A percentile compares a stretch with the other conserved stretches of the same genome.
Conservation (phyloP, 2,113 vertebrate genomes). For the Poecile atricapillus region DNA sequence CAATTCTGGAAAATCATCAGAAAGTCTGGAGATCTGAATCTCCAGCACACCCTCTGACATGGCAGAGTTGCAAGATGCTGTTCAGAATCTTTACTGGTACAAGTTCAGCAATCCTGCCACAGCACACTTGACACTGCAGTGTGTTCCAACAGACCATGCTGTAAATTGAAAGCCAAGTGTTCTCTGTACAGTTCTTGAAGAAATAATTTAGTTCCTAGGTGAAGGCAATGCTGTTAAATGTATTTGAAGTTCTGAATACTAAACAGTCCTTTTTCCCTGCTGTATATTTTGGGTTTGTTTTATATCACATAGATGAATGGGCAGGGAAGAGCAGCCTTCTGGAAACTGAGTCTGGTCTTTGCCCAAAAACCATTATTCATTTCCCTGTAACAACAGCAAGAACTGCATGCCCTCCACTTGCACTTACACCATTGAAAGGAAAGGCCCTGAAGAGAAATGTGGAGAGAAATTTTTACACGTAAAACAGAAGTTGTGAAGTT, state of each 20-base stretch:
- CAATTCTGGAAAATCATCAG: neutral
- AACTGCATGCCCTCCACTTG: neutral
- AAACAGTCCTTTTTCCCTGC: neutral
- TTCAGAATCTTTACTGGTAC: neutral
- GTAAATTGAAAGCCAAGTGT: conserved; percentile 32
- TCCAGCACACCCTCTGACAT: neutral
- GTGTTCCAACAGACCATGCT: neutral
- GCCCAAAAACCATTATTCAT: conserved; percentile 16
- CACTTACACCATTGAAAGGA: neutral
- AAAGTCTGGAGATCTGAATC: neutral
- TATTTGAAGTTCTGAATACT: conserved; percentile 27
- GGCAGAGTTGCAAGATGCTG: neutral
- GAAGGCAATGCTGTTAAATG: conserved; percentile 24
- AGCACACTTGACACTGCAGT: neutral
- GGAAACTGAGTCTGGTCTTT: conserved; percentile 36
- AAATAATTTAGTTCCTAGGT: conserved; percentile 41
- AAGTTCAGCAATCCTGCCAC: neutral
- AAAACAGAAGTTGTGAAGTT: neutral
- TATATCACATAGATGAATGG: neutral
- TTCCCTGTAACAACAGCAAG: neutral
- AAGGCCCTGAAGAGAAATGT: neutral
- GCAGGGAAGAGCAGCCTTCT: conserved; percentile 1
- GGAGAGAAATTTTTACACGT: neutral
- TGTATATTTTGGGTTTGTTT: neutral
- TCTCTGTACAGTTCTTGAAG: conserved; percentile 18